phyloP scores from a whole-genome alignment of 2,888 invertebrate species.

The Hirtodrosophila cameraria region DNA sequence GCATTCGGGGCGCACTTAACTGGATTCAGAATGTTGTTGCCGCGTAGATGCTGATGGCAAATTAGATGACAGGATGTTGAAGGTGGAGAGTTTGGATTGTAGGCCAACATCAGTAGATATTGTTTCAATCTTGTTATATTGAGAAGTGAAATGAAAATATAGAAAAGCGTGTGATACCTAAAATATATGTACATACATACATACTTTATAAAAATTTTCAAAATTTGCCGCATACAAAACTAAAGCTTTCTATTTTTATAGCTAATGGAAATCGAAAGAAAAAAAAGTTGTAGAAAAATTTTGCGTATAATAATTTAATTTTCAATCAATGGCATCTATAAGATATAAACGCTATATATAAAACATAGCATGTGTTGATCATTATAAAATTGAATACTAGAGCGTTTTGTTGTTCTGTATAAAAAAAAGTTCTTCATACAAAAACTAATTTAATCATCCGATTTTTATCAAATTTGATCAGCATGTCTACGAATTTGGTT shows the following conservation, averaged over 20 bases:
- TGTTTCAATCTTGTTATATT: conserved; percentile 39
- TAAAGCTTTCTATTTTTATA: background rate
- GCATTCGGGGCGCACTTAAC: conserved; percentile 87
- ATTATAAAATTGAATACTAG: too few species aligned
- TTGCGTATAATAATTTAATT: too few species aligned
- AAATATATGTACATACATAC: conserved; percentile 39
- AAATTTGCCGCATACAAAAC: conserved; percentile 46
- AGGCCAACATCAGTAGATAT: background rate
- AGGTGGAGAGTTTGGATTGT: background rate
- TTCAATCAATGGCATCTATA: too few species aligned
- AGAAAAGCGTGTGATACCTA: conserved; percentile 66
- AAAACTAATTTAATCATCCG: too few species aligned
- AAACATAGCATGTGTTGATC: too few species aligned
- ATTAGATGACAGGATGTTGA: too few species aligned
- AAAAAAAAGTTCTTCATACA: too few species aligned
- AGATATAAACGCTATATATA: too few species aligned
- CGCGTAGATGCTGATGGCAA: conserved; percentile 27
- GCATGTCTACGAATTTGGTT: too few species aligned
- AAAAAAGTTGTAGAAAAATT: background rate
- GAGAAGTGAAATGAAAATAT: conserved; percentile 36
- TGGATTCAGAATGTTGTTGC: conserved; percentile 86
- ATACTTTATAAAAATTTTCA: conserved; percentile 59
- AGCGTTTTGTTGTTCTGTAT: too few species aligned
- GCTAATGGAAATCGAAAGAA: background rate
- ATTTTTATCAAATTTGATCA: too few species aligned